phyloP scores from a whole-genome alignment of 1,140 invertebrate species.

The Caerostris darwini region DNA sequence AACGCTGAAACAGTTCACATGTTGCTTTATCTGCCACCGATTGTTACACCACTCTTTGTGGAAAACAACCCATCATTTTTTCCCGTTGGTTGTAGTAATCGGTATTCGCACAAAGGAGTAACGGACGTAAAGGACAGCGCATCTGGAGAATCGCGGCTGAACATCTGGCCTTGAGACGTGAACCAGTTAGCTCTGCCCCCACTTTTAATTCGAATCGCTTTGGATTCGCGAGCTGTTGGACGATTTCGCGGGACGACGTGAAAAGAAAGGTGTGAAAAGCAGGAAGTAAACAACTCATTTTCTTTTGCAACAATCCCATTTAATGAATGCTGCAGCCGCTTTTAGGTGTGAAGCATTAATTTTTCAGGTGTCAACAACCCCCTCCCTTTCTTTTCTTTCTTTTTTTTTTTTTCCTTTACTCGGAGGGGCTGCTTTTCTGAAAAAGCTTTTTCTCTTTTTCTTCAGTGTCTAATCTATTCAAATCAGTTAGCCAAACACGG shows the following conservation, averaged over 20 bases:
- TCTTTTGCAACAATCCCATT: neutral
- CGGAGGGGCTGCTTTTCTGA: neutral
- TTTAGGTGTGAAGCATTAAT: slow-evolving; percentile 27
- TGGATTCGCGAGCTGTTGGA: neutral
- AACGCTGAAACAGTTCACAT: too few relatives aligned
- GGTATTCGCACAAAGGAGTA: neutral
- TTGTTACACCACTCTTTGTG: too few relatives aligned
- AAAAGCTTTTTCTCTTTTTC: neutral
- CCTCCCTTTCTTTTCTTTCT: neutral
- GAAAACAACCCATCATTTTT: too few relatives aligned
- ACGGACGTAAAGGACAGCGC: neutral
- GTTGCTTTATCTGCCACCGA: too few relatives aligned
- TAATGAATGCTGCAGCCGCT: slow-evolving; percentile 29
- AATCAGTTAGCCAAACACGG: neutral
- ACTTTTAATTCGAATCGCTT: neutral
- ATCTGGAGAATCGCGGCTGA: slow-evolving; percentile 3
- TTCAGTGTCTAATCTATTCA: neutral
- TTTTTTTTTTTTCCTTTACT: neutral
- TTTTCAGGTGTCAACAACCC: slow-evolving; percentile 37
- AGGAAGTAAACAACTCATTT: slow-evolving; percentile 24
- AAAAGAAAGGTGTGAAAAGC: slow-evolving; percentile 36
- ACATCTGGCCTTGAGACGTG: slow-evolving; percentile 31
- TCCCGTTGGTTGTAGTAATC: neutral
- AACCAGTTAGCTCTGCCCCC: neutral
- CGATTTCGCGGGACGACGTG: slow-evolving; percentile 3